These are phyloP conservation scores for Hyles euphorbiae DNA, from an alignment of 1,140 invertebrate genomes.

Conservation along the genomic window DNA sequence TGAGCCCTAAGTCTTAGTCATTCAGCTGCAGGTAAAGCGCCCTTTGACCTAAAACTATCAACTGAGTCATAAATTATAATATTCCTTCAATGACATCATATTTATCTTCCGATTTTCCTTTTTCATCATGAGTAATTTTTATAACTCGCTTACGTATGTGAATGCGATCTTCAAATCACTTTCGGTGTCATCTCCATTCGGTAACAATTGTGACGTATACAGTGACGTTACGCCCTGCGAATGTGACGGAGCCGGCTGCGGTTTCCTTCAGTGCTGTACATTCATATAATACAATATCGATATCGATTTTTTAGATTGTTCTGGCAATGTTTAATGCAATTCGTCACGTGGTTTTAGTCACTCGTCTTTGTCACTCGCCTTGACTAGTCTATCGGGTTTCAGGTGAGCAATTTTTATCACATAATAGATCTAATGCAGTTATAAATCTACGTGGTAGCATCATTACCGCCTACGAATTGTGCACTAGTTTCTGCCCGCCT, in stretches of 20 bases:
- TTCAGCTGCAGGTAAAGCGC: too few species aligned
- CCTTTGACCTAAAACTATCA: too few species aligned
- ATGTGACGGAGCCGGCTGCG: conserved; percentile 19
- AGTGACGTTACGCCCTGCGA: conserved; percentile 15
- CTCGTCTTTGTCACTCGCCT: not conserved
- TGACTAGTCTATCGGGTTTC: conserved; percentile 1
- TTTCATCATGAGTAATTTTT: too few species aligned
- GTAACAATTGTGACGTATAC: conserved; percentile 26
- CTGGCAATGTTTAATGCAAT: not conserved
- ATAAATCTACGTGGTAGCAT: not conserved
- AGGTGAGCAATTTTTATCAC: conserved; percentile 7
- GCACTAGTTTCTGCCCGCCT: too few species aligned
- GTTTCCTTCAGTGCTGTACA: conserved; percentile 19
- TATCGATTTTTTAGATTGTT: conserved; percentile 21
- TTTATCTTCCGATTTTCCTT: too few species aligned
- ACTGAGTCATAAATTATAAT: too few species aligned
- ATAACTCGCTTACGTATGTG: conserved; percentile 10
- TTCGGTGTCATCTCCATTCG: conserved; percentile 30
- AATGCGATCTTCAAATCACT: conserved; percentile 22
- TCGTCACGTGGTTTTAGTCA: not conserved
- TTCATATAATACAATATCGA: conserved; percentile 12
- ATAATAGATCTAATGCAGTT: not conserved
- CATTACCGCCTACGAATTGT: not conserved
- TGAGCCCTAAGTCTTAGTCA: too few species aligned
- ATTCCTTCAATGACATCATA: too few species aligned